phyloP scores from a whole-genome alignment of 1,140 invertebrate genomes.

The Bombus waltoni region DNA sequence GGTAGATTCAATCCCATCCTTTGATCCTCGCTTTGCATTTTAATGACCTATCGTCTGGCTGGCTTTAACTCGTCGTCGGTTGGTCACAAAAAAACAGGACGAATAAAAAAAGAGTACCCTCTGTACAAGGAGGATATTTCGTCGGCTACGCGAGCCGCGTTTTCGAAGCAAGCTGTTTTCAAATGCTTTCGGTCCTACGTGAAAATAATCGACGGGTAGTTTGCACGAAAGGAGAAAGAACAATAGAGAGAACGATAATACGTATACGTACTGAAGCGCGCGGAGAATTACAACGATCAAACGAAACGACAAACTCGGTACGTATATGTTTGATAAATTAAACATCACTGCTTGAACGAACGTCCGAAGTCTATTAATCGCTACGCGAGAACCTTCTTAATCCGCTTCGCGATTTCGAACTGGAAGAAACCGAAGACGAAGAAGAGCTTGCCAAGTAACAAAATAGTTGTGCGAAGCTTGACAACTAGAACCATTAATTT shows the following conservation, averaged over 20 bases:
- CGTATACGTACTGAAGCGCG: background rate
- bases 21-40: conserved; percentile 71
- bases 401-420: no score
- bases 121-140: conserved; percentile 45
- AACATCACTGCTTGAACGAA: no score
- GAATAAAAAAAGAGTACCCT: background rate
- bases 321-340: no score
- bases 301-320: no score
- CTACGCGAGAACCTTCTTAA: no score
- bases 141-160: conserved; percentile 16
- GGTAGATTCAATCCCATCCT: conserved; percentile 62
- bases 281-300: background rate
- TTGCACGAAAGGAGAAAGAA: background rate
- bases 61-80: conserved; percentile 40
- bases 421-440: no score
- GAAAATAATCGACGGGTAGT: conserved; percentile 28
- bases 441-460: no score
- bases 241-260: background rate
- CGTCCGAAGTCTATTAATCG: no score
- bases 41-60: conserved; percentile 64
- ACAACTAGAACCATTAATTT: no score
- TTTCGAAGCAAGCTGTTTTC: conserved; percentile 35
- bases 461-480: no score
- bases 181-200: conserved; percentile 34
- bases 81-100: background rate